phyloP scores from a whole-genome alignment of 2,888 invertebrate species.

The Phanerotoma sp. region DNA sequence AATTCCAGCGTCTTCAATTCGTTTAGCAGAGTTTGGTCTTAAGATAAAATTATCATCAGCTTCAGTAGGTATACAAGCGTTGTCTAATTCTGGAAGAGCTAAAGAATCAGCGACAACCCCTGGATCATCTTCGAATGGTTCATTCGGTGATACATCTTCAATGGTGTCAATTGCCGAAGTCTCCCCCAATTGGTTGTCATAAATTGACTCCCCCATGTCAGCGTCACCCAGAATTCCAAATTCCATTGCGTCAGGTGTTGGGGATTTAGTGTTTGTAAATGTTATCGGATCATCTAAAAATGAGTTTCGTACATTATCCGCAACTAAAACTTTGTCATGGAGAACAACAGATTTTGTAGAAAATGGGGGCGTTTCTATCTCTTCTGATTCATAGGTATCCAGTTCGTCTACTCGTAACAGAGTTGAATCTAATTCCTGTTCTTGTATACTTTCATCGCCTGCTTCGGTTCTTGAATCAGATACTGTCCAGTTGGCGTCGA shows the following conservation, averaged over 20 bases:
- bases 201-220: slow-evolving; percentile 12
- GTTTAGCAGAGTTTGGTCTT: neutral
- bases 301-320: slow-evolving; percentile 9
- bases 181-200: slow-evolving; percentile 10
- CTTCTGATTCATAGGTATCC: neutral
- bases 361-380: neutral
- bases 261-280: slow-evolving; percentile 12
- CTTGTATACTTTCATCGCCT: neutral
- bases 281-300: slow-evolving; percentile 17
- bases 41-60: neutral
- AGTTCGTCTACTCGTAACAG: neutral
- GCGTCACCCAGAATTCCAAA: slow-evolving; percentile 11
- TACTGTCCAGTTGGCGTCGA: too few species aligned
- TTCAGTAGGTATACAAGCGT: neutral
- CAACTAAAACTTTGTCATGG: slow-evolving; percentile 11
- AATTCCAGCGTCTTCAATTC: neutral
- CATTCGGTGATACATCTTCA: neutral
- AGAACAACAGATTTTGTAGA: slow-evolving; percentile 12
- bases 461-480: too few species aligned
- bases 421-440: neutral
- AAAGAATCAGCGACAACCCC: neutral
- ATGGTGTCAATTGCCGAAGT: neutral
- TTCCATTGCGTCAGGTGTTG: slow-evolving; percentile 8
- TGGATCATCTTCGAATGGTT: slow-evolving; percentile 3
- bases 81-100: neutral